Evolutionary conservation across 2,113 vertebrate species (phyloP).

Genomic region (Chaenogobius annularis): DNA sequence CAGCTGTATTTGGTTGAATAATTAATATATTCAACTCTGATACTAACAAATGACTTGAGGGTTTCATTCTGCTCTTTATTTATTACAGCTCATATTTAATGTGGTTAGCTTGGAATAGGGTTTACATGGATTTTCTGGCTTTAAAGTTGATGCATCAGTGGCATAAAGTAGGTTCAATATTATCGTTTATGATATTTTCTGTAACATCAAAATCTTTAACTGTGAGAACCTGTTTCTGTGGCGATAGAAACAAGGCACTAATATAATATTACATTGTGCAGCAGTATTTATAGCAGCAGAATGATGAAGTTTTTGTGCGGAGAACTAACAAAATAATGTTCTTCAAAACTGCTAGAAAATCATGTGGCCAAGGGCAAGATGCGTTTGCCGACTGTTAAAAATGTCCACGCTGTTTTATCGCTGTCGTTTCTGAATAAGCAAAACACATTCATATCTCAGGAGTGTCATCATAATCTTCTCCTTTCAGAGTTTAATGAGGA

Average conservation of each 20-base stretch:
- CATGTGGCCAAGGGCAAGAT: background rate
- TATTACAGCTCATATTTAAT: too few relatives aligned
- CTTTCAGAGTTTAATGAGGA: slow-evolving; percentile 8
- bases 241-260: background rate
- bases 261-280: background rate
- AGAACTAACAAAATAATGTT: background rate
- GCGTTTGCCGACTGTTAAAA: background rate
- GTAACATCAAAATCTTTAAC: too few relatives aligned
- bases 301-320: background rate
- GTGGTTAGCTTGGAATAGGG: too few relatives aligned
- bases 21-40: too few relatives aligned
- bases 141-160: too few relatives aligned
- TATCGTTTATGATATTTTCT: too few relatives aligned
- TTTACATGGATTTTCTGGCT: too few relatives aligned
- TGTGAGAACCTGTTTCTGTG: background rate
- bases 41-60: too few relatives aligned
- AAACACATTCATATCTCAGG: background rate
- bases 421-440: background rate
- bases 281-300: background rate
- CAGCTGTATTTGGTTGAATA: too few relatives aligned
- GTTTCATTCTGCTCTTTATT: too few relatives aligned
- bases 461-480: background rate
- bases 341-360: slow-evolving; percentile 1
- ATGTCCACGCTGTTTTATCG: background rate
- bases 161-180: too few relatives aligned